A percentile compares a stretch with the other conserved stretches of the same genome.
Evolutionary conservation across 2,113 vertebrate species (phyloP).

Genomic region (Chrysochloris asiatica): DNA sequence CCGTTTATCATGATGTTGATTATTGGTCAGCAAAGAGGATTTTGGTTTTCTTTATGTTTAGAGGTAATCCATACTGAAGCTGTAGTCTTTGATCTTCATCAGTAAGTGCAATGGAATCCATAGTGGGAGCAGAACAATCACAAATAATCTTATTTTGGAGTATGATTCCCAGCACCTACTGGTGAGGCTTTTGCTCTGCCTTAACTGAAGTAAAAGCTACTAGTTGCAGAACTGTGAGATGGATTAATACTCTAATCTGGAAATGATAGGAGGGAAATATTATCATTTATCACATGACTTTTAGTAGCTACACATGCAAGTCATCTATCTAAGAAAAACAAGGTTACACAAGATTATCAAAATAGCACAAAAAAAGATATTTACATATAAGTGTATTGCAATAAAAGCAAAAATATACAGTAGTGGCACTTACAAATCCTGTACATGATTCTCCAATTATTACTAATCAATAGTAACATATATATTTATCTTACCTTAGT

Average conservation of each 20-base stretch:
- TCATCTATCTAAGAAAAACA: not conserved
- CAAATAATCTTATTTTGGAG: conserved; percentile 7
- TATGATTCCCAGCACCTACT: conserved; percentile 73
- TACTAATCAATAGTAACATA: conserved; percentile 5
- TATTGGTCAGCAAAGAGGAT: too few species aligned
- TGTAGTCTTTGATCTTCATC: too few species aligned
- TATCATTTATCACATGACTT: too few species aligned
- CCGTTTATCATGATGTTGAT: too few species aligned
- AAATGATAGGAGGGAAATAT: conserved; percentile 50
- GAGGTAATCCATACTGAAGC: too few species aligned
- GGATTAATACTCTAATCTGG: conserved; percentile 76
- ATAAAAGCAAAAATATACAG: not conserved
- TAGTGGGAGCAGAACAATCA: conserved; percentile 43
- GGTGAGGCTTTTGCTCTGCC: conserved; percentile 68
- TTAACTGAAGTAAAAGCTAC: conserved; percentile 76
- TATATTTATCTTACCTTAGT: not conserved
- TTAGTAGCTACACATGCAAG: too few species aligned
- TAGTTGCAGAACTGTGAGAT: conserved; percentile 71
- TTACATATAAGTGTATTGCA: not conserved
- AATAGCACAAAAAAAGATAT: not conserved
- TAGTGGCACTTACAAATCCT: not conserved
- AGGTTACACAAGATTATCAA: conserved; percentile 9
- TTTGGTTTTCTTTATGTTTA: too few species aligned
- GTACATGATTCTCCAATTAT: too few species aligned
- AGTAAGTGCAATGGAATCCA: conserved; percentile 10